phyloP scores from a whole-genome alignment of 2,797 vertebrate species.

The Typhlichthys subterraneus region DNA sequence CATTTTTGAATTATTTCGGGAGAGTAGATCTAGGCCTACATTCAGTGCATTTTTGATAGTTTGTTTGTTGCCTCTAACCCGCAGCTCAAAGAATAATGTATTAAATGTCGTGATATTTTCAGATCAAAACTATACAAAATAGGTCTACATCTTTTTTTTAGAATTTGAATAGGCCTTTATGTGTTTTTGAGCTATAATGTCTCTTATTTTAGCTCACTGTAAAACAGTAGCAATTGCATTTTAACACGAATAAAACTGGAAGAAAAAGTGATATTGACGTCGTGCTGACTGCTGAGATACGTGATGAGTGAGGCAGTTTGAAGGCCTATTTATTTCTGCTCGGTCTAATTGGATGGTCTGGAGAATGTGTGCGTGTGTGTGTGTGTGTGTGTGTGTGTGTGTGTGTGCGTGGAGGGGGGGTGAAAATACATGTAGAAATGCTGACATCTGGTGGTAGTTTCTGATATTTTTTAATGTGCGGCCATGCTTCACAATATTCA shows the following conservation, averaged over 20 bases:
- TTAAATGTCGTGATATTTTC: too few relatives aligned
- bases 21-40: background rate
- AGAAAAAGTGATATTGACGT: background rate
- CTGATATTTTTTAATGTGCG: slow-evolving; percentile 4
- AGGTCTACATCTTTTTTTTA: too few relatives aligned
- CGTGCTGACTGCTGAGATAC: background rate
- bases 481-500: background rate
- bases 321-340: slow-evolving; percentile 8
- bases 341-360: slow-evolving; percentile 10
- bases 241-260: background rate
- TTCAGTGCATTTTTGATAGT: background rate
- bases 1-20: background rate
- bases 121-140: too few relatives aligned
- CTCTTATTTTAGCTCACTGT: background rate
- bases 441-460: slow-evolving; percentile 70
- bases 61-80: background rate
- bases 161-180: too few relatives aligned
- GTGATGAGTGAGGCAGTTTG: slow-evolving; percentile 1
- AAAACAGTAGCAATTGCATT: background rate
- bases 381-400: too few relatives aligned
- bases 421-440: slow-evolving; percentile 31
- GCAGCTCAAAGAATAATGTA: too few relatives aligned
- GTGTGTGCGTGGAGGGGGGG: background rate
- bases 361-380: background rate
- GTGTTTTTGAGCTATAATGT: background rate